These are phyloP conservation scores for Pseudopleuronectes americanus DNA, from an alignment of 2,797 vertebrate species.

Conservation along the genomic window DNA sequence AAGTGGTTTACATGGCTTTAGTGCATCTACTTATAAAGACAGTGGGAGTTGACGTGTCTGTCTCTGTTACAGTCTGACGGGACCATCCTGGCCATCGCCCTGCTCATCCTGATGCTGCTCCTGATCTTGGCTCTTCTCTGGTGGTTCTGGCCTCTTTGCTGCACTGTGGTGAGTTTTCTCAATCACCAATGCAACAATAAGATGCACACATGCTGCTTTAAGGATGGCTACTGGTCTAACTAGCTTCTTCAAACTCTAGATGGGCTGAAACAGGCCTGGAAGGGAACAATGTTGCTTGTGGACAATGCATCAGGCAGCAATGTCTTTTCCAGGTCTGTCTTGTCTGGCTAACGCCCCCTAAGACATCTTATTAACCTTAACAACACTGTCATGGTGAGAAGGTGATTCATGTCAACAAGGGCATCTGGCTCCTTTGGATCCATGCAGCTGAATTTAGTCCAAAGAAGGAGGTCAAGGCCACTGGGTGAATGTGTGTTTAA, in stretches of 20 bases:
- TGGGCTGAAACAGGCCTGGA: no score
- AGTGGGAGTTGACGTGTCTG: conserved; percentile 42
- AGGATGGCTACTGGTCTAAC: conserved; percentile 10
- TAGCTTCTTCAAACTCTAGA: not conserved
- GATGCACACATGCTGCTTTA: conserved; percentile 7
- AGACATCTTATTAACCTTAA: conserved; percentile 43
- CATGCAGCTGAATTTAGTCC: conserved; percentile 47
- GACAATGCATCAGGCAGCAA: conserved; percentile 25
- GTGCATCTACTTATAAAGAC: conserved; percentile 9
- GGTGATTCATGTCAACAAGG: conserved; percentile 29
- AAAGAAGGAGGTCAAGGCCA: conserved; percentile 52
- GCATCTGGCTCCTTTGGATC: conserved; percentile 19
- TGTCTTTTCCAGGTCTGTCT: conserved; percentile 52
- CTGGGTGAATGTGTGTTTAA: conserved; percentile 52
- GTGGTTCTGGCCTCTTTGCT: conserved; percentile 99
- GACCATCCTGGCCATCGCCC: conserved; percentile 93
- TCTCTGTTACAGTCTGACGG: conserved; percentile 90
- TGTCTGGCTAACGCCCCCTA: conserved; percentile 18
- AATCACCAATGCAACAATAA: conserved; percentile 28
- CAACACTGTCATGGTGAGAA: conserved; percentile 34
- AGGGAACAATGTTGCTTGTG: not conserved
- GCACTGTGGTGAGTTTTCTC: conserved; percentile 93
- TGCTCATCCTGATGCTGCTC: conserved; percentile 96
- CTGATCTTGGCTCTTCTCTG: conserved; percentile 92
- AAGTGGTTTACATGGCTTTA: conserved; percentile 19